Evolutionary conservation across 1,140 invertebrate genomes (phyloP).

Genomic region (Mylabris phalerata): DNA sequence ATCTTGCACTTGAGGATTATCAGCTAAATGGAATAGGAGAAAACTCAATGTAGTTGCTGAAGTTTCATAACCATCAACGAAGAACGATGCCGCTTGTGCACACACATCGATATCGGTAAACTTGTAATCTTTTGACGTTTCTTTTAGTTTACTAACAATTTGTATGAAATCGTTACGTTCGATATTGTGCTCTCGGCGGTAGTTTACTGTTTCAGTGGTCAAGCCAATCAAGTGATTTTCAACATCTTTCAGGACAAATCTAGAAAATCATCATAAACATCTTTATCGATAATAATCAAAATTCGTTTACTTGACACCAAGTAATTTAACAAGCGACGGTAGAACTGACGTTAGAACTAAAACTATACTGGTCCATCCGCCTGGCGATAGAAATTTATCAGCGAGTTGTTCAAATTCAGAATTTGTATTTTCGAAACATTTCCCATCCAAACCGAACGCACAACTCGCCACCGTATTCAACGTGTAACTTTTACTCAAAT

Average conservation of each 20-base stretch:
- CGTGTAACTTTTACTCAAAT: slow-evolving; percentile 11
- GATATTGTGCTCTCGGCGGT: slow-evolving; percentile 37
- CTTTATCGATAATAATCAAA: slow-evolving; percentile 8
- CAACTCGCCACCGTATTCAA: slow-evolving; percentile 18
- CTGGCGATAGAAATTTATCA: slow-evolving; percentile 2
- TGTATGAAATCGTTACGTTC: slow-evolving; percentile 36
- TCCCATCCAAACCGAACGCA: slow-evolving; percentile 20
- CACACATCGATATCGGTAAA: slow-evolving; percentile 56
- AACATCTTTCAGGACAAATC: slow-evolving; percentile 12
- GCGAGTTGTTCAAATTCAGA: slow-evolving; percentile 11
- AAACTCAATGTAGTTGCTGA: slow-evolving; percentile 19
- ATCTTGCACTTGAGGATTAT: slow-evolving; percentile 55
- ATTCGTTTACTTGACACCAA: slow-evolving; percentile 2
- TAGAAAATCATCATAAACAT: neutral
- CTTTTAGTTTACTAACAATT: slow-evolving; percentile 23
- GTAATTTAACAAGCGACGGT: neutral
- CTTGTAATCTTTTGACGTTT: slow-evolving; percentile 26
- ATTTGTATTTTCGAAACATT: slow-evolving; percentile 15
- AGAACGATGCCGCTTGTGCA: slow-evolving; percentile 50
- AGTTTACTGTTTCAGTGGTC: slow-evolving; percentile 32
- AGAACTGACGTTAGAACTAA: neutral
- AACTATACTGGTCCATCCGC: neutral
- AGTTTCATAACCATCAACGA: slow-evolving; percentile 56
- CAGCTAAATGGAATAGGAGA: slow-evolving; percentile 52
- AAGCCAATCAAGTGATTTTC: slow-evolving; percentile 20